Conservation (phyloP, 2,888 invertebrate species). For the Zonitis immaculata region DNA sequence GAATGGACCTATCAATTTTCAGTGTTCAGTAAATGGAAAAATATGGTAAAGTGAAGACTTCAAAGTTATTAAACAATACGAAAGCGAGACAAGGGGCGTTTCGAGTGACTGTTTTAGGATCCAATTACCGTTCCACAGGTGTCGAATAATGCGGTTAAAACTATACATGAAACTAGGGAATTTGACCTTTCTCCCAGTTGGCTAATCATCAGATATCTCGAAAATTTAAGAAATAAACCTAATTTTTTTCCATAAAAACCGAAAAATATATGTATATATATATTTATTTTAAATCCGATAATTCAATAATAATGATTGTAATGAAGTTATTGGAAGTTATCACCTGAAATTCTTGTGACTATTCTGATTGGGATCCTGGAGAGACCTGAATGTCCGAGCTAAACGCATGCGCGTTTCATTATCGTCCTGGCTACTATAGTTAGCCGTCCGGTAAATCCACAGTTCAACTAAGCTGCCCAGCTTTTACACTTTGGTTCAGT, state of each 20-base stretch:
- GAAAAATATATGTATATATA: too few species aligned
- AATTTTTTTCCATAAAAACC: too few species aligned
- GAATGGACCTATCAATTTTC: conserved; percentile 25
- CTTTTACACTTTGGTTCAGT: conserved; percentile 30
- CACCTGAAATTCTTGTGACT: background rate
- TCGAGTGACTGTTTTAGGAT: conserved; percentile 27
- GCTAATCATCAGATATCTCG: background rate
- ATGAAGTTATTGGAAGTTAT: too few species aligned
- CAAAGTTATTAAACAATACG: conserved; percentile 34
- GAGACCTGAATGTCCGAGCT: conserved; percentile 24
- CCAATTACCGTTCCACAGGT: conserved; percentile 33
- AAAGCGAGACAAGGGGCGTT: conserved; percentile 24
- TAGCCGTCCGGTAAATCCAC: conserved; percentile 43
- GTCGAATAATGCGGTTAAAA: conserved; percentile 28
- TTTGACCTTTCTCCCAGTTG: background rate
- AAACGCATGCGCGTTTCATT: conserved; percentile 43
- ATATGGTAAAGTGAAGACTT: conserved; percentile 31
- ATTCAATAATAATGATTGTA: too few species aligned
- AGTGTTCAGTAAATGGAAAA: conserved; percentile 24
- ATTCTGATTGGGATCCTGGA: background rate
- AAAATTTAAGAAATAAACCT: background rate
- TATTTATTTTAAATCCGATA: too few species aligned
- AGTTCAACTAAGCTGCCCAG: conserved; percentile 39
- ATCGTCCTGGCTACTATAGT: conserved; percentile 45
- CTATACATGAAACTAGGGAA: conserved; percentile 3